Percentiles rank a stretch among this genome's conserved stretches.
These are phyloP conservation scores for Zoanthus solanderi DNA, from an alignment of 92 coral and sea anemone species.

Conservation along the genomic window DNA sequence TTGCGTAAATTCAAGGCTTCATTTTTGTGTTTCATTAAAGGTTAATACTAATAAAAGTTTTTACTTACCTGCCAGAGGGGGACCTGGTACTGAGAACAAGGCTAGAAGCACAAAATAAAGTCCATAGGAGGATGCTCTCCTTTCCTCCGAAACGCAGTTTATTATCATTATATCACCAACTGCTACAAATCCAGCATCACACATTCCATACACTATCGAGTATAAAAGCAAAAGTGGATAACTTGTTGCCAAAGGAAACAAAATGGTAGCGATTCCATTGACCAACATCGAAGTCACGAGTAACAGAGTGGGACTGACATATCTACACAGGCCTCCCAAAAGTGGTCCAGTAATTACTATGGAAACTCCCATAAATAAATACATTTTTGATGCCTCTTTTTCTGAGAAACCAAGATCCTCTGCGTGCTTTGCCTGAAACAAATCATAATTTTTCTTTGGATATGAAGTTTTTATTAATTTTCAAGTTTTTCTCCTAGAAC, in stretches of 20 bases:
- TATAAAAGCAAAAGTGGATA: constrained; percentile 39
- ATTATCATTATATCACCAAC: constrained; percentile 41
- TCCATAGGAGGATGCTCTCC: constrained; percentile 37
- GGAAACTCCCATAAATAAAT: constrained; percentile 12
- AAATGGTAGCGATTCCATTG: constrained; percentile 54
- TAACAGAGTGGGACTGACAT: constrained; percentile 42
- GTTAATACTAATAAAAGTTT: background rate
- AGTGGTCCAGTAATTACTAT: constrained; percentile 9
- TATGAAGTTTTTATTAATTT: no score
- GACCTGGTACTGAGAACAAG: constrained; percentile 30
- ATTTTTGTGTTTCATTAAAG: background rate
- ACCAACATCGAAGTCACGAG: constrained; percentile 50
- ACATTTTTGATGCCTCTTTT: constrained; percentile 24
- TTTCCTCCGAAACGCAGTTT: constrained; percentile 38
- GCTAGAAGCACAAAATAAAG: constrained; percentile 35
- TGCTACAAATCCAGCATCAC: constrained; percentile 63
- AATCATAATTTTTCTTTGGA: background rate
- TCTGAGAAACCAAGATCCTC: constrained; percentile 40
- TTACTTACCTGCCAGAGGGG: constrained; percentile 39
- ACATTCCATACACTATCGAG: constrained; percentile 57
- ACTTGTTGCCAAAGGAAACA: constrained; percentile 47
- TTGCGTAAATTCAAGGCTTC: background rate
- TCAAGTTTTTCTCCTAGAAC: background rate
- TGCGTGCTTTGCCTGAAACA: constrained; percentile 34
- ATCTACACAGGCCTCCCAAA: constrained; percentile 42